phyloP scores from a whole-genome alignment of 2,113 vertebrate genomes.

The Caretta caretta region DNA sequence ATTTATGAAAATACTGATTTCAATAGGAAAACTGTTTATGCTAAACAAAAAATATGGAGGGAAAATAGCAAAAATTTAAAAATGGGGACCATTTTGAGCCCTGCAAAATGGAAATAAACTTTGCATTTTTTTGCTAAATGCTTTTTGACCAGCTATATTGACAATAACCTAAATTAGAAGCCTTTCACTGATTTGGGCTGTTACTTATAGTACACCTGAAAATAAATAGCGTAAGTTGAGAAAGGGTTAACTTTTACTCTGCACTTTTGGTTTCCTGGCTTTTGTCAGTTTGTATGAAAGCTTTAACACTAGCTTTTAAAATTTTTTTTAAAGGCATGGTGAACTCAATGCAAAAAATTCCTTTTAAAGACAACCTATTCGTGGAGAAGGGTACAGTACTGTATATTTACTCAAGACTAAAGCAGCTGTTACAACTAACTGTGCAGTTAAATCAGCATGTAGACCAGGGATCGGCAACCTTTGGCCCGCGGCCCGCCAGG shows the following conservation, averaged over 20 bases:
- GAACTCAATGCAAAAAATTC: neutral
- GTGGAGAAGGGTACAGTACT: neutral
- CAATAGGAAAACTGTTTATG: neutral
- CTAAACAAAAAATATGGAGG: neutral
- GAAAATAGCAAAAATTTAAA: accelerated
- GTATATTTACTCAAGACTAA: neutral
- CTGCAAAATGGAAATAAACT: neutral
- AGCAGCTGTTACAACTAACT: neutral
- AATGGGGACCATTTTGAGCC: neutral
- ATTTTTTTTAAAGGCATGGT: neutral
- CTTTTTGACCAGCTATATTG: neutral
- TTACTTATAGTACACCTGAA: no score
- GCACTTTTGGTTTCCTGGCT: neutral
- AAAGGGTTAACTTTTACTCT: neutral
- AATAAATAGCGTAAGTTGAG: neutral
- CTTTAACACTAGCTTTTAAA: neutral
- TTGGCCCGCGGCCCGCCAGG: no score
- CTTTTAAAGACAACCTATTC: neutral
- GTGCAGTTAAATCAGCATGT: neutral
- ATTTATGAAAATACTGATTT: neutral
- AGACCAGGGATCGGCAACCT: neutral
- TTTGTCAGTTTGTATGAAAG: neutral
- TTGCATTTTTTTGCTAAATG: neutral
- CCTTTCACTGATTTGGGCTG: neutral
- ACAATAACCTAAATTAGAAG: neutral